These are phyloP conservation scores for Pandemis corylana DNA, from an alignment of 2,888 invertebrate species.

Conservation along the genomic window DNA sequence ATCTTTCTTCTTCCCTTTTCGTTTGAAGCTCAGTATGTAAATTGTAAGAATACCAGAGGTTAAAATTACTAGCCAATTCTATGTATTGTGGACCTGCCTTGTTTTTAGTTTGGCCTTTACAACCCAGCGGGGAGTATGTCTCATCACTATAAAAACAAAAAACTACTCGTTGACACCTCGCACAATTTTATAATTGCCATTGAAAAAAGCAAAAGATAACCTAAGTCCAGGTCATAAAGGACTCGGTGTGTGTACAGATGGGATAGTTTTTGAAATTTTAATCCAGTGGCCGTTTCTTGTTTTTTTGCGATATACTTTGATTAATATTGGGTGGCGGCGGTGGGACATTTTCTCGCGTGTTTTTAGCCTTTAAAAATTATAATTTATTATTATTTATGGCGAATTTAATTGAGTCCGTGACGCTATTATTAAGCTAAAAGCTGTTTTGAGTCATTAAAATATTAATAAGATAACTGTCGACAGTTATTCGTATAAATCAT, in stretches of 20 bases:
- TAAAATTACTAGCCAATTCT: neutral
- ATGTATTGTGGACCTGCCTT: conserved; percentile 4
- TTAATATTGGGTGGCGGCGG: conserved; percentile 60
- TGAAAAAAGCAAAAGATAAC: neutral
- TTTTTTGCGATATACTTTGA: conserved; percentile 63
- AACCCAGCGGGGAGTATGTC: conserved; percentile 67
- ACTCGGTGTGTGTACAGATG: neutral
- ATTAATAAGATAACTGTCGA: conserved; percentile 41
- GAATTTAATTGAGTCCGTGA: conserved; percentile 48
- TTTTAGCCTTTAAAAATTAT: conserved; percentile 42
- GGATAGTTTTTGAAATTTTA: conserved; percentile 42
- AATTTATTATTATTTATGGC: conserved; percentile 38
- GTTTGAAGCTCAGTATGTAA: too few relatives aligned
- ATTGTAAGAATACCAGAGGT: too few relatives aligned
- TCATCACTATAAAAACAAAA: conserved; percentile 60
- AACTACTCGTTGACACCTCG: conserved; percentile 59
- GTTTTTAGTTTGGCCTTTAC: conserved; percentile 43
- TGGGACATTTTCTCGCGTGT: conserved; percentile 63
- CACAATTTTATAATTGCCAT: conserved; percentile 14
- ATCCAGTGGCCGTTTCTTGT: conserved; percentile 66
- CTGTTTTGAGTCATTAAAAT: conserved; percentile 38
- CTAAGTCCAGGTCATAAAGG: neutral
- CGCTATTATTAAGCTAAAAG: conserved; percentile 28
- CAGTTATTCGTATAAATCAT: conserved; percentile 23
- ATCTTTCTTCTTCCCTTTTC: too few relatives aligned